phyloP scores from a whole-genome alignment of 30 jellyfish, hydroid and myxozoan genomes.

The Aurelia aurita complex sp. Pacific region DNA sequence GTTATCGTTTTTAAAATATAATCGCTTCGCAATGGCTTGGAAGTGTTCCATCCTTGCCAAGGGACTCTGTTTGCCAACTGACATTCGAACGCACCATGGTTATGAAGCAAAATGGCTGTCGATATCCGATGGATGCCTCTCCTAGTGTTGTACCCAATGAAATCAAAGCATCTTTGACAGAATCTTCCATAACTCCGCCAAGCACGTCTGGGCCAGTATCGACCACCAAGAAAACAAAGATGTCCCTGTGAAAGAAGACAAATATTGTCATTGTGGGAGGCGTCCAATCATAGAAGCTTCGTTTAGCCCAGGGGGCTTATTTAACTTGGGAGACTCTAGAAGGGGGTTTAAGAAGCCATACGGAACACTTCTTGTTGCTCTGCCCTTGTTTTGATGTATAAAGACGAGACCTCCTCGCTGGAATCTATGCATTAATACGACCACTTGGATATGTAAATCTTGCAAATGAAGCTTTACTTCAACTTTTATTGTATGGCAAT shows the following conservation, averaged over 20 bases:
- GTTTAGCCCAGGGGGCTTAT: no score
- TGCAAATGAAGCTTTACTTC: no score
- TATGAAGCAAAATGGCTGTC: constrained; percentile 31
- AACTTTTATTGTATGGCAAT: no score
- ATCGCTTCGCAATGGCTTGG: constrained; percentile 16
- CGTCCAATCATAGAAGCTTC: neutral
- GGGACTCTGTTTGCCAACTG: constrained; percentile 33
- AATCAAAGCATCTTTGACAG: neutral
- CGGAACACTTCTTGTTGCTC: no score
- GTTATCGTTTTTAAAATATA: neutral
- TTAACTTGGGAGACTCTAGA: no score
- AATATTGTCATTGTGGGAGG: neutral
- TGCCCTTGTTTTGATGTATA: no score
- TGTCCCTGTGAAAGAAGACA: neutral
- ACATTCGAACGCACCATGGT: neutral
- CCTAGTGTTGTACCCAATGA: neutral
- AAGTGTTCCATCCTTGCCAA: neutral
- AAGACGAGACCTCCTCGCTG: no score
- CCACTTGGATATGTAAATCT: no score
- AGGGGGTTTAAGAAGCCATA: no score
- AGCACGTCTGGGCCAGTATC: constrained; percentile 3
- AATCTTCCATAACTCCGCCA: neutral
- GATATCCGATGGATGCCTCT: neutral
- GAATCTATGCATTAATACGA: no score
- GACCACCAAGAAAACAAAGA: constrained; percentile 1